Percentiles rank a stretch among this genome's conserved stretches.
Evolutionary conservation across 2,113 vertebrate genomes (phyloP).

Genomic region (Gadus chalcogrammus): DNA sequence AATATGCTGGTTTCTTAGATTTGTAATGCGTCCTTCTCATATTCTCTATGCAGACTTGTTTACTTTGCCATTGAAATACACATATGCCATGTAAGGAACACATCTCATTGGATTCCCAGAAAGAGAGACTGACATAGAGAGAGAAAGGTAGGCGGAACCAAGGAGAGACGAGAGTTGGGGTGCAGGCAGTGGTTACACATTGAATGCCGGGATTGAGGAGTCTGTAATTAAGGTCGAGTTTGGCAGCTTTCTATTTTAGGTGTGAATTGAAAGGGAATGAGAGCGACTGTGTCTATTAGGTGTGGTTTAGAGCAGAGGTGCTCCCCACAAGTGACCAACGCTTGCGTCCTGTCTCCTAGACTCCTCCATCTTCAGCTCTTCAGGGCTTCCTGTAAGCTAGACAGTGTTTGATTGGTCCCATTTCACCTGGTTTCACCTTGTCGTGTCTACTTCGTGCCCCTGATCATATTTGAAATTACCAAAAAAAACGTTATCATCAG

Average conservation of each 20-base stretch:
- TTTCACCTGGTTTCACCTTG: too few species aligned
- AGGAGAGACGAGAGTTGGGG: not conserved
- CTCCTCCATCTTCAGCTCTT: not conserved
- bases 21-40: slow-evolving; percentile 65
- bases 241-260: slow-evolving; percentile 69
- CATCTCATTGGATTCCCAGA: slow-evolving; percentile 43
- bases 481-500: too few species aligned
- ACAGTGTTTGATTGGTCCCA: too few species aligned
- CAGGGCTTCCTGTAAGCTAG: too few species aligned
- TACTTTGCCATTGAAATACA: slow-evolving; percentile 16
- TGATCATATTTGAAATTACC: too few species aligned
- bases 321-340: slow-evolving; percentile 32
- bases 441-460: too few species aligned
- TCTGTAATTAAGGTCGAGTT: slow-evolving; percentile 68
- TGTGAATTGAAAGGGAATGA: slow-evolving; percentile 69
- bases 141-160: slow-evolving; percentile 8
- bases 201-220: slow-evolving; percentile 67
- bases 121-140: not conserved
- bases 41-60: slow-evolving; percentile 46
- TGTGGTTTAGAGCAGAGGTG: slow-evolving; percentile 60
- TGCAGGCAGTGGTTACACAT: slow-evolving; percentile 58
- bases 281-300: slow-evolving; percentile 67
- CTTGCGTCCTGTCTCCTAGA: slow-evolving; percentile 31
- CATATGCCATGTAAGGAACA: slow-evolving; percentile 31
- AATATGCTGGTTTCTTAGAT: slow-evolving; percentile 63